These are phyloP conservation scores for Ceratina australensis DNA, from an alignment of 1,140 invertebrate genomes.

Conservation along the genomic window DNA sequence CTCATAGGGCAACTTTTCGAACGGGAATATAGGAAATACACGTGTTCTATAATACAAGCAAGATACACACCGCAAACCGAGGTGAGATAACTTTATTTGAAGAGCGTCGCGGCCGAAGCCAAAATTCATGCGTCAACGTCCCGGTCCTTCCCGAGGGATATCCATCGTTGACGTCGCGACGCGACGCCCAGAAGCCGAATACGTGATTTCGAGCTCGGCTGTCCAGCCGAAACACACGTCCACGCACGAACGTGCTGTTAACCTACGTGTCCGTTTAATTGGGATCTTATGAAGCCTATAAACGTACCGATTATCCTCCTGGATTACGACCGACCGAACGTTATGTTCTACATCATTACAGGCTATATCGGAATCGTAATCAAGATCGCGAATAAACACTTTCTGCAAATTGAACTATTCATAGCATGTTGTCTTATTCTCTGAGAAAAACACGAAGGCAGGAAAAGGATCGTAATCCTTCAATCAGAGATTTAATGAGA, in stretches of 20 bases:
- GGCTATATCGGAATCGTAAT: no score
- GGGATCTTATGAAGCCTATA: constrained; percentile 6
- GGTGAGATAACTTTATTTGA: constrained; percentile 2
- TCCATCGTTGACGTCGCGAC: constrained; percentile 8
- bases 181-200: background rate
- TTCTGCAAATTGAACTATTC: no score
- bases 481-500: no score
- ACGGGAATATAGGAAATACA: no score
- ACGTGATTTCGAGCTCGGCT: constrained; percentile 30
- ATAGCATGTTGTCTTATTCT: no score
- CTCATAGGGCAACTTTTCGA: no score
- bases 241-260: constrained; percentile 34
- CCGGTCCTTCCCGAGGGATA: constrained; percentile 14
- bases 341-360: no score
- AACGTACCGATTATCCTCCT: background rate
- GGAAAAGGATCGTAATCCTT: no score
- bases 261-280: constrained; percentile 2
- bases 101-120: background rate
- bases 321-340: no score
- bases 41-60: no score
- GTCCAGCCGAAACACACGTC: constrained; percentile 15
- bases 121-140: constrained; percentile 37
- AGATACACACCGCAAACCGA: background rate
- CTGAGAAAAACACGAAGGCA: no score
- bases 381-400: no score